phyloP scores from a whole-genome alignment of 2,888 invertebrate genomes.

The Tenodera sinensis region DNA sequence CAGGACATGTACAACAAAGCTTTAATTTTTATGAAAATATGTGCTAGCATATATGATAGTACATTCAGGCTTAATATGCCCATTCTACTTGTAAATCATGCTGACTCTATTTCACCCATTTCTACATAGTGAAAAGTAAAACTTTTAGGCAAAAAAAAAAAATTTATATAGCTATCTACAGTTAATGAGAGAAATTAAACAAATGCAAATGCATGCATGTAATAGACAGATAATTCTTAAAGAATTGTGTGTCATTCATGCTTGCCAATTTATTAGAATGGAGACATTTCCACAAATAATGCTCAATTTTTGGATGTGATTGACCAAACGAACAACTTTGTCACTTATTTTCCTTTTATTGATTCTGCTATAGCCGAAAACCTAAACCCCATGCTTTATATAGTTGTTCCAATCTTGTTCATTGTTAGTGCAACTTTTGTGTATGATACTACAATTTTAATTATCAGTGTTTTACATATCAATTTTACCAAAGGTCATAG shows the following conservation, averaged over 20 bases:
- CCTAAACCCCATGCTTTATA: too few species aligned
- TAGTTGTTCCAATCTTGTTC: too few species aligned
- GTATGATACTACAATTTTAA: too few species aligned
- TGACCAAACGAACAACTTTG: neutral
- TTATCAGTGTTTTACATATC: too few species aligned
- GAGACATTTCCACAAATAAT: neutral
- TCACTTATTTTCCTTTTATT: neutral
- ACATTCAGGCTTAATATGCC: neutral
- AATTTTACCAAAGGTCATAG: too few species aligned
- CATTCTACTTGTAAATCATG: neutral
- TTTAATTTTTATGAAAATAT: neutral
- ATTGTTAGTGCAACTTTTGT: too few species aligned
- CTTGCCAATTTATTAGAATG: neutral
- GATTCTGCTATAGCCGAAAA: neutral
- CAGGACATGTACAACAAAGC: neutral
- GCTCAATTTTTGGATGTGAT: neutral
- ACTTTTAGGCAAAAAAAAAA: neutral
- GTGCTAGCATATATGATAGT: neutral
- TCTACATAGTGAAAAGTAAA: neutral
- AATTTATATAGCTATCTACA: neutral
- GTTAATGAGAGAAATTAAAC: neutral
- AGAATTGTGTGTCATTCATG: neutral
- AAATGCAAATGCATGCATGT: neutral
- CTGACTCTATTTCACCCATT: neutral
- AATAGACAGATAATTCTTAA: neutral